phyloP scores from a whole-genome alignment of 2,888 invertebrate species.

The Nesidiocoris tenuis region DNA sequence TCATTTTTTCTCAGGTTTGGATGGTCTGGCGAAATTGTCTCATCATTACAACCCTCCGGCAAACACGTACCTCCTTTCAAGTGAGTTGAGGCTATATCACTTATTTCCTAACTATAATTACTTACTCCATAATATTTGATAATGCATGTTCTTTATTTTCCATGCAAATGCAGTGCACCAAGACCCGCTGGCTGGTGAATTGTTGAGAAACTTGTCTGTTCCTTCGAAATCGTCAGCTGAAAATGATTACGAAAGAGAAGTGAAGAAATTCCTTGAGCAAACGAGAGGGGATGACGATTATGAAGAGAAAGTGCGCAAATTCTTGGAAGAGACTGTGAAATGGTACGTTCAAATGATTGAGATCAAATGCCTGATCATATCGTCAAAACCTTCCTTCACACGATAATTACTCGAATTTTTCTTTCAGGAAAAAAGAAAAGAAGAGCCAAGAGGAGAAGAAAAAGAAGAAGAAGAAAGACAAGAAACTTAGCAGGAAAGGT shows the following conservation, averaged over 20 bases:
- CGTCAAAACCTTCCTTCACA: too few relatives aligned
- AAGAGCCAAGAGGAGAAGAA: constrained; percentile 65
- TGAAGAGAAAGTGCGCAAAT: constrained; percentile 80
- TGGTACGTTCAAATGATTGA: constrained; percentile 57
- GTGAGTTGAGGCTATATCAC: constrained; percentile 34
- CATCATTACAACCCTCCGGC: constrained; percentile 49
- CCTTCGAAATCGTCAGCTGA: constrained; percentile 50
- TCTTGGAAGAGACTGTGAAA: constrained; percentile 77
- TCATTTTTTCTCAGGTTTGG: constrained; percentile 42
- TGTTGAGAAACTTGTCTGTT: constrained; percentile 26
- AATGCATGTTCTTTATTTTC: too few relatives aligned
- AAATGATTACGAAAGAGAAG: constrained; percentile 68
- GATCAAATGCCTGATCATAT: background rate
- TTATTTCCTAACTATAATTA: too few relatives aligned
- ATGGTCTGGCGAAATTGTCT: constrained; percentile 46
- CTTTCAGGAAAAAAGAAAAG: constrained; percentile 63
- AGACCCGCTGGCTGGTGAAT: constrained; percentile 25
- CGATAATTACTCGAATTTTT: too few relatives aligned
- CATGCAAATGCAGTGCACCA: constrained; percentile 25
- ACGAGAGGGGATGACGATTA: constrained; percentile 80
- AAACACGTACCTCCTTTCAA: constrained; percentile 46
- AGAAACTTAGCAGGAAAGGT: constrained; percentile 57
- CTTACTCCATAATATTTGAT: too few relatives aligned
- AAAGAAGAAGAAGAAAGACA: constrained; percentile 60
- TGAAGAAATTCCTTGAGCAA: constrained; percentile 72